Evolutionary conservation across 2,797 vertebrate genomes (phyloP), one percentile per base, ranked within the genome.

Genomic region (Champsocephalus gunnari): DNA sequence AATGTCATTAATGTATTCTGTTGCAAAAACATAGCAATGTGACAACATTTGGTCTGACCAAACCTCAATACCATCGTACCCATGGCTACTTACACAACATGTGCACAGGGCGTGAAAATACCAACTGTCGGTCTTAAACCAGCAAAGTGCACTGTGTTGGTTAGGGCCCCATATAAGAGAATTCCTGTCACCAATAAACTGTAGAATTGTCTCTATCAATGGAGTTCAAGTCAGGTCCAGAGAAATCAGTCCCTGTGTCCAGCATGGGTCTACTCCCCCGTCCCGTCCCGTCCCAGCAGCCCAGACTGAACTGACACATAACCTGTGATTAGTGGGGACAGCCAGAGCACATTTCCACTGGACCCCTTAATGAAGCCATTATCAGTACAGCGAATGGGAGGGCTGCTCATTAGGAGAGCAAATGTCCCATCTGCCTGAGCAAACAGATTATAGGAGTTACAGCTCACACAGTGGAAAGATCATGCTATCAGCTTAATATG

Each of bases 351-450:
- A 55, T 80, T 70, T 75, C 61, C 67, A 61, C 62, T 17, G 47
- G 65, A 47, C n/a, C 61, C 24, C 17, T 1, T 71, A 54, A 69
- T 70, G 58, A 63, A 74, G 41, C 45, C 48, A 73, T 83, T 78
- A 68, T 83, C 73, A 69, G 66, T 41, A 24, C 53, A 68, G 66
- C 21, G 38, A 75, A 41, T 16, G 66, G 58, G 47, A 72, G 80
- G 79, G 79, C 68, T 8, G 50, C 74, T 82, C 86, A 77, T 83
- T 84, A 84, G 67, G 66, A 77, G 61, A 80, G 70, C 24, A 83
- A 85, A 85, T 68, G 49, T 54, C 47, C 65, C 65, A 49, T 75
- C 81, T 67, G 54, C 34, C 47, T 73, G 54, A 64, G 71, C 72
- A 81, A 82, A 81, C 54, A 66, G 54, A 64, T 43, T 66, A 14